phyloP scores from a whole-genome alignment of 2,888 invertebrate genomes.

The Eupithecia centaureata region DNA sequence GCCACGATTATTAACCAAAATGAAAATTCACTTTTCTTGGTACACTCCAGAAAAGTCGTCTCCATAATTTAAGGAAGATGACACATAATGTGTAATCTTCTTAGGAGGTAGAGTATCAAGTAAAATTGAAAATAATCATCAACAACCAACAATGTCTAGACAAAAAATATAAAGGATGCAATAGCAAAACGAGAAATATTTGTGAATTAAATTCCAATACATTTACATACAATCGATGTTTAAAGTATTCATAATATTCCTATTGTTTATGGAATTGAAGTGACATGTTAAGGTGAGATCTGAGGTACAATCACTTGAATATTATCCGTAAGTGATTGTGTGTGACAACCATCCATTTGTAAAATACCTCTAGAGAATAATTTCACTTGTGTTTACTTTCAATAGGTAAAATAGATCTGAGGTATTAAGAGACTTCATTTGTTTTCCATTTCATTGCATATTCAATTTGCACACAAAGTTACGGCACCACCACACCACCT shows the following conservation, averaged over 20 bases:
- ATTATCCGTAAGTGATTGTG: not conserved
- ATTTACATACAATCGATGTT: constrained; percentile 42
- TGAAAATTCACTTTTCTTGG: no score
- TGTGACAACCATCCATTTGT: no score
- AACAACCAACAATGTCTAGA: constrained; percentile 31
- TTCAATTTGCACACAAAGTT: constrained; percentile 70
- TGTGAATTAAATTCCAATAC: constrained; percentile 32
- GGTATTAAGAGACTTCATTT: no score
- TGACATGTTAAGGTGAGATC: not conserved
- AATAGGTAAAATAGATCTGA: no score
- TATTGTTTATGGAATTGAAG: not conserved
- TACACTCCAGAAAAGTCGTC: not conserved
- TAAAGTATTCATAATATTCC: constrained; percentile 13
- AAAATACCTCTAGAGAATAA: no score
- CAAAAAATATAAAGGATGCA: constrained; percentile 35
- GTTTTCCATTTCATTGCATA: constrained; percentile 51
- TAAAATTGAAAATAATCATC: constrained; percentile 18
- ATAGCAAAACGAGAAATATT: constrained; percentile 32
- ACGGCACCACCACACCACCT: constrained; percentile 64
- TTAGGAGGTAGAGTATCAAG: constrained; percentile 9
- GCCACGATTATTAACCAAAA: no score
- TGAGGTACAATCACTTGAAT: not conserved
- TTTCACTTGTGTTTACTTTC: no score
- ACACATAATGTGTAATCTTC: constrained; percentile 12
- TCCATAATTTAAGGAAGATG: not conserved